phyloP scores from a whole-genome alignment of 2,113 vertebrate genomes.

The Sclerurus mexicanus region DNA sequence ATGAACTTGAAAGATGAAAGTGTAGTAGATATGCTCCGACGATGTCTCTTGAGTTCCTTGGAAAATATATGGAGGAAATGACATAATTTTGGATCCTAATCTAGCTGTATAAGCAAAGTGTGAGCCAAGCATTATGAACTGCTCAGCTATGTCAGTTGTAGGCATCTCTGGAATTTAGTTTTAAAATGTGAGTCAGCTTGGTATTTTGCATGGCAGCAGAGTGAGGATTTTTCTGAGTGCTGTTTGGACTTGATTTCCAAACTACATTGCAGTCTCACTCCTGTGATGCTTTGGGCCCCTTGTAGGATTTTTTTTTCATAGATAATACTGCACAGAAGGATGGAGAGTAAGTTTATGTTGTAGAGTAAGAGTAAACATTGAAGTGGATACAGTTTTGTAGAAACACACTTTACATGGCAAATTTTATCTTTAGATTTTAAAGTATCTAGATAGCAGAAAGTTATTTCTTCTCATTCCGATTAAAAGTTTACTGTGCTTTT shows the following conservation, averaged over 20 bases:
- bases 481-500: not conserved
- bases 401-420: not conserved
- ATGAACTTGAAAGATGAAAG: not conserved
- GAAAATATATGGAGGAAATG: not conserved
- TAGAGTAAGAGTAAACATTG: not conserved
- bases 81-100: not conserved
- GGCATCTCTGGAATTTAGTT: conserved; percentile 25
- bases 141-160: not conserved
- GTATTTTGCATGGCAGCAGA: not conserved
- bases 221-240: not conserved
- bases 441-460: not conserved
- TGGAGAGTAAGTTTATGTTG: not conserved
- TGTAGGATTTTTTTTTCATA: not conserved
- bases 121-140: not conserved
- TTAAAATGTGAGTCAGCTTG: conserved; percentile 2
- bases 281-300: not conserved
- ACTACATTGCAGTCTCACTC: not conserved
- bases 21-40: not conserved
- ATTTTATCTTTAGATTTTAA: not conserved
- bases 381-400: not conserved
- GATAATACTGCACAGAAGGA: not conserved
- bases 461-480: conserved; percentile 15
- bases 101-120: not conserved
- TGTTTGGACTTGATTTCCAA: not conserved
- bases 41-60: not conserved